Evolutionary conservation across 1,140 invertebrate genomes (phyloP), one percentile per base, ranked within the genome.

Genomic region (Leptestheria dahalacensis): DNA sequence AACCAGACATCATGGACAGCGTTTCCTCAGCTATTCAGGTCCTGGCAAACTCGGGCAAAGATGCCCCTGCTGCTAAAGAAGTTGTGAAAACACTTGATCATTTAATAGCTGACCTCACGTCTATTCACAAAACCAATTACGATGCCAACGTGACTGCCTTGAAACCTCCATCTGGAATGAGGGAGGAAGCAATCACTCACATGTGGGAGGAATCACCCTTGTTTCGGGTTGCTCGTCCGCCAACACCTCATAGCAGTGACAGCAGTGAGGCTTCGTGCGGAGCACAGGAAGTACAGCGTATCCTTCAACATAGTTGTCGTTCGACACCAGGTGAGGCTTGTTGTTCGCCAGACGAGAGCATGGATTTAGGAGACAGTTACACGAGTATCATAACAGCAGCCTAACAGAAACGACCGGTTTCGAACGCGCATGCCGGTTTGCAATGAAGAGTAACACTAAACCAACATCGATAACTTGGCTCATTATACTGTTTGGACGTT

Each of bases 161-260:
- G 10, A 20, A 20, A 1, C 53, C 53, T 41, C 33, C 33, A 9
- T 41, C 33, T 41, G 33, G 33, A 41, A 6, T 41, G 6, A 41
- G 23, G 53, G 53, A 25, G 53, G 53, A 56, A 56, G 41, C 15
- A 15, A 26, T 28, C 15, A 10, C 20, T 15, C 24, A 55, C 2
- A 29, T 10, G 15, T 55, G 53, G 53, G 53, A 55, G 15, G 53
- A 55, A 55, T 55, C 53, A 20, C 53, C 53, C 4, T 33, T 55
- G 53, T 55, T 55, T 33, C 53, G 33, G 23, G 26, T 24, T 49
- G 53, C 15, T 21, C 59, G 2, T n/a, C 60, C 48, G 59, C 61
- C 59, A 51, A 59, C 25, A 60, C 51, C 29, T 63, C 62, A 25
- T 48, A 60, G 58, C 58, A 52, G 48, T 29, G 58, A 60, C 46